These are phyloP conservation scores for Anser brachyrhynchus DNA, from an alignment of 2,113 vertebrate genomes.

Conservation along the genomic window DNA sequence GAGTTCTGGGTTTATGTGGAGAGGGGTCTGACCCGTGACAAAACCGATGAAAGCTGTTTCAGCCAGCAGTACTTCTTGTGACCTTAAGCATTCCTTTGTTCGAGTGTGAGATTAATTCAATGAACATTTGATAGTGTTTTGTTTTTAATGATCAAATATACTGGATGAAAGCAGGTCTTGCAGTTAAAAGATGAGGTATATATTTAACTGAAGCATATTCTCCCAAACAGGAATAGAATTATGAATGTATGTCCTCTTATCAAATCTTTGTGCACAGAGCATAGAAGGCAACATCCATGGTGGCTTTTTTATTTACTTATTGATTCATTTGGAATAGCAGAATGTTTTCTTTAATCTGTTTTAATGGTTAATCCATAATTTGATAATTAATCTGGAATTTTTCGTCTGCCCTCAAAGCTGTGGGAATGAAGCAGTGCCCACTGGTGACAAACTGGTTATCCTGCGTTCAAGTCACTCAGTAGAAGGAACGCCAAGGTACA, in stretches of 20 bases:
- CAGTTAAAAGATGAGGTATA: constrained; percentile 1
- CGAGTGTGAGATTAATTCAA: background rate
- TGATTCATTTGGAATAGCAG: background rate
- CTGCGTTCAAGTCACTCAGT: background rate
- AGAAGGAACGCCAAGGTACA: background rate
- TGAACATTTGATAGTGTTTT: background rate
- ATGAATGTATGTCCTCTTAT: background rate
- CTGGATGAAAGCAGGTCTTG: background rate
- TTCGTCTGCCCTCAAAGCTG: background rate
- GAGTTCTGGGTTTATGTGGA: constrained; percentile 10
- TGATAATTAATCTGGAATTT: background rate
- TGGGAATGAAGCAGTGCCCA: background rate
- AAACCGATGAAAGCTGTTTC: background rate
- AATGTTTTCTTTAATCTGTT: background rate
- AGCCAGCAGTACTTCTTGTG: background rate
- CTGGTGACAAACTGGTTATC: background rate
- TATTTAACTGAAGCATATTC: background rate
- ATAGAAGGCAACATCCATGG: background rate
- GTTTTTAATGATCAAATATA: background rate
- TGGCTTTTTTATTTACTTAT: background rate
- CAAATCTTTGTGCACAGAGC: background rate
- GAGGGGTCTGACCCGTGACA: constrained; percentile 8
- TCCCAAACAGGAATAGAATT: background rate
- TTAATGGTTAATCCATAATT: too few relatives aligned
- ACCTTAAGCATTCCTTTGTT: background rate